phyloP scores from a whole-genome alignment of 1,140 invertebrate species.

The Dryas iulia region DNA sequence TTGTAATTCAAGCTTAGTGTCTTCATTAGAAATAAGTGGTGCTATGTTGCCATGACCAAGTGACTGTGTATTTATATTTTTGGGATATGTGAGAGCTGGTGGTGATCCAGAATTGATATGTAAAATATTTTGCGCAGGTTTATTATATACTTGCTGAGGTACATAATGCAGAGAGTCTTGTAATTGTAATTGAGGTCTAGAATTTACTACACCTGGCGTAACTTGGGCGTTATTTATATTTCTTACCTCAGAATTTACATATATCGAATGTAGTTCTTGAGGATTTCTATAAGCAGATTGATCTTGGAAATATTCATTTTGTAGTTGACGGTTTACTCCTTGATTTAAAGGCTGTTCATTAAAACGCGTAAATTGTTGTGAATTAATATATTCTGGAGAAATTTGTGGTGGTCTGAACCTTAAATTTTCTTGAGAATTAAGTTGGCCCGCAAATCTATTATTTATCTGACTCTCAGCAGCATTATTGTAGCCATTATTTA shows the following conservation, averaged over 20 bases:
- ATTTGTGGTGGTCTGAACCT: neutral
- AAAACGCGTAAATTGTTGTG: neutral
- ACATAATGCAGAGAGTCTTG: neutral
- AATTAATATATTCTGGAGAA: neutral
- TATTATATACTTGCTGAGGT: neutral
- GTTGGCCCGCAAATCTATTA: neutral
- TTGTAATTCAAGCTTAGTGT: constrained; percentile 7
- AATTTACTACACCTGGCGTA: neutral
- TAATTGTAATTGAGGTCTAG: neutral
- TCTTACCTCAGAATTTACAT: neutral
- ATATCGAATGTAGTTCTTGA: neutral
- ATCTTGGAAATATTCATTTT: neutral
- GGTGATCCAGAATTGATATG: neutral
- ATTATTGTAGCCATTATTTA: neutral
- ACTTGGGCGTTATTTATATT: neutral
- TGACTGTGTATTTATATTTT: neutral
- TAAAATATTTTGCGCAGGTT: too few species aligned
- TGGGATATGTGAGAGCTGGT: neutral
- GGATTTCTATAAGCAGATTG: neutral
- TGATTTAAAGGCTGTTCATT: neutral
- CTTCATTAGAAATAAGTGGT: neutral
- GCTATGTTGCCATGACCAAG: neutral
- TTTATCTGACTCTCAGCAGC: neutral
- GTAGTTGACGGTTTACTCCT: neutral
- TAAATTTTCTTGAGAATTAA: neutral